Evolutionary conservation across 2,113 vertebrate genomes (phyloP), one percentile per base, ranked within the genome.

Genomic region (Nettapus auritus): DNA sequence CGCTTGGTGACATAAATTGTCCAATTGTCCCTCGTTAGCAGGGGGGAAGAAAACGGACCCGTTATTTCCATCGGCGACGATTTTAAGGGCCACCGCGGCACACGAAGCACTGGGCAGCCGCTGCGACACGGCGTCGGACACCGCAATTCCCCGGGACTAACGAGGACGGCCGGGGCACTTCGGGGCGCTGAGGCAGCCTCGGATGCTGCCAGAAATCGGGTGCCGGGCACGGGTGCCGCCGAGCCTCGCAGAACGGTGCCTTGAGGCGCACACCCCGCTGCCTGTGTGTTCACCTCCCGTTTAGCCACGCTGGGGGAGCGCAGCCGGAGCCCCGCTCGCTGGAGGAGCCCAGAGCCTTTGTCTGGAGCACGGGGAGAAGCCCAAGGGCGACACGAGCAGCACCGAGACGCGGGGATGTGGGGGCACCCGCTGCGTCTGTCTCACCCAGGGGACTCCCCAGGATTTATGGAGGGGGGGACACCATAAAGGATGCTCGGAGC

Each of bases 401-500:
- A 22, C 48, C 48, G 11, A 50, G 25, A 23, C 22, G 22, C 22
- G 23, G 21, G 22, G 48, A 50, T 23, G 48, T 23, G 48, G 48
- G 48, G 48, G 48, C 48, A 50, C 48, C 22, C 48, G 22, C 11
- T 50, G 48, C 5, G 11, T 13, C 48, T 50, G 48, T 22, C 48
- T 50, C 48, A 23, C 48, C 22, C 22, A 50, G 3, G 36, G 0
- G 0, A 55, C 55, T 23, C 34, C 2, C 1, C 15, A 15, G 28
- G 8, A n/a, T 50, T 34, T 0, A 0, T 1, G 5, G 42, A 13
- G n/a, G 23, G 75, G 23, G 23, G 23, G 36, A 18, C 0, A 0
- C 20, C 46, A 48, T 48, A 78, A 67, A 50, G 33, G 44, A 31
- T 44, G 34, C 36, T 62, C 56, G 9, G 17, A 84, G 36, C 56